These are phyloP conservation scores for Campaea margaritaria DNA, from an alignment of 2,888 invertebrate genomes.

Conservation along the genomic window DNA sequence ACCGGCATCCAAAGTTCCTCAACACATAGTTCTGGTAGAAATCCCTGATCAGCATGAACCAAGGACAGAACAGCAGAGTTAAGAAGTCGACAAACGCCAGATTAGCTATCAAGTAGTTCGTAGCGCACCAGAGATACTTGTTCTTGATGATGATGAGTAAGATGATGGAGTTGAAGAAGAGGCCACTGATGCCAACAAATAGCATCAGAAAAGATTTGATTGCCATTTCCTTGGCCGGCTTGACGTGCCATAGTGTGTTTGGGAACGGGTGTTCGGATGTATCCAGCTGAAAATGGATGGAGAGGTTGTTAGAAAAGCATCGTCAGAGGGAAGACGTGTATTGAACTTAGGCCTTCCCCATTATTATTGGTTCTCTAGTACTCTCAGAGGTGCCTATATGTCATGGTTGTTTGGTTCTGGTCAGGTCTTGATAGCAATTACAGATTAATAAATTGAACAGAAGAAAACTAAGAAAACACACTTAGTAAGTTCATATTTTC, in stretches of 20 bases:
- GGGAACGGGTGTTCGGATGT: slow-evolving; percentile 82
- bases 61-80: slow-evolving; percentile 88
- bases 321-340: too few relatives aligned
- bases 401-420: too few relatives aligned
- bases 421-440: too few relatives aligned
- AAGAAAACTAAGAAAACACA: too few relatives aligned
- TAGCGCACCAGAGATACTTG: slow-evolving; percentile 87
- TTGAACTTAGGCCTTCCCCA: too few relatives aligned
- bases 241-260: slow-evolving; percentile 88
- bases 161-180: slow-evolving; percentile 88
- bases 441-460: too few relatives aligned
- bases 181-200: slow-evolving; percentile 86
- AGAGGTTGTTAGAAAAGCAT: not conserved
- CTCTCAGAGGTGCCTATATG: too few relatives aligned
- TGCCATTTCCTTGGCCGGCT: slow-evolving; percentile 85
- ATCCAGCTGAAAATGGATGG: slow-evolving; percentile 63
- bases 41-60: slow-evolving; percentile 90
- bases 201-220: slow-evolving; percentile 86
- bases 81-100: slow-evolving; percentile 90
- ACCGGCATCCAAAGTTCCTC: slow-evolving; percentile 89
- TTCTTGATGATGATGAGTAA: slow-evolving; percentile 87
- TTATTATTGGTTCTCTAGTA: too few relatives aligned
- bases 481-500: too few relatives aligned
- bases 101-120: slow-evolving; percentile 90
- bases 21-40: slow-evolving; percentile 92